These are phyloP conservation scores for Tautogolabrus adspersus DNA, from an alignment of 2,113 vertebrate species.

Conservation along the genomic window DNA sequence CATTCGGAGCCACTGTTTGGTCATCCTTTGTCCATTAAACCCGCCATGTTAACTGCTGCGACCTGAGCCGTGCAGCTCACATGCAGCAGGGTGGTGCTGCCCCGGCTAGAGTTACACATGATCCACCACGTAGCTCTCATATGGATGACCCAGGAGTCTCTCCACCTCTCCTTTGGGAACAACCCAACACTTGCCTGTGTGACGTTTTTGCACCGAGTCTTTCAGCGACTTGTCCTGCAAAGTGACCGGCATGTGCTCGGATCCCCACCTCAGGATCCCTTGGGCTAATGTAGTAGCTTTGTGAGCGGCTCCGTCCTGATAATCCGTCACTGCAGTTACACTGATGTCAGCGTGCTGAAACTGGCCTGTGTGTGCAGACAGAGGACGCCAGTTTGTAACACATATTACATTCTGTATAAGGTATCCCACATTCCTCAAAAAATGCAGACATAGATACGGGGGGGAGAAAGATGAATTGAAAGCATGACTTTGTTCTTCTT, in stretches of 20 bases:
- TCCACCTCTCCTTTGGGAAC: conserved; percentile 82
- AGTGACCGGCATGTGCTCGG: conserved; percentile 70
- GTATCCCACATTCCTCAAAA: too few relatives aligned
- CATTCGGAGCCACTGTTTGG: conserved; percentile 2
- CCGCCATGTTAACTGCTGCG: conserved; percentile 1
- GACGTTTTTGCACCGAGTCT: conserved; percentile 77
- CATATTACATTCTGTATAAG: too few relatives aligned
- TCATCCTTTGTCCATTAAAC: conserved; percentile 41
- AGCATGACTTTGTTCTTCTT: too few relatives aligned
- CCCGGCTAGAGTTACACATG: conserved; percentile 47
- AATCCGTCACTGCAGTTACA: conserved; percentile 56
- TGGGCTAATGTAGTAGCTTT: conserved; percentile 32
- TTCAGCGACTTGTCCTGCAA: conserved; percentile 85
- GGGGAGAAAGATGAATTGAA: too few relatives aligned
- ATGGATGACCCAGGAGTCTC: conserved; percentile 81
- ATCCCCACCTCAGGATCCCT: conserved; percentile 72
- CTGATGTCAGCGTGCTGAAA: conserved; percentile 83
- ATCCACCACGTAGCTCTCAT: conserved; percentile 82
- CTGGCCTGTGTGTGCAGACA: conserved; percentile 78
- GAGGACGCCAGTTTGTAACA: not conserved
- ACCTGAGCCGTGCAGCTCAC: conserved; percentile 33
- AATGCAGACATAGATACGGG: too few relatives aligned
- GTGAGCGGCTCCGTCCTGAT: not conserved
- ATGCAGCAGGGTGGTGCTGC: conserved; percentile 30
- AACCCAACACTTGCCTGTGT: conserved; percentile 84